Evolutionary conservation across 2,113 vertebrate genomes (phyloP).

Genomic region (Pitta sordida): DNA sequence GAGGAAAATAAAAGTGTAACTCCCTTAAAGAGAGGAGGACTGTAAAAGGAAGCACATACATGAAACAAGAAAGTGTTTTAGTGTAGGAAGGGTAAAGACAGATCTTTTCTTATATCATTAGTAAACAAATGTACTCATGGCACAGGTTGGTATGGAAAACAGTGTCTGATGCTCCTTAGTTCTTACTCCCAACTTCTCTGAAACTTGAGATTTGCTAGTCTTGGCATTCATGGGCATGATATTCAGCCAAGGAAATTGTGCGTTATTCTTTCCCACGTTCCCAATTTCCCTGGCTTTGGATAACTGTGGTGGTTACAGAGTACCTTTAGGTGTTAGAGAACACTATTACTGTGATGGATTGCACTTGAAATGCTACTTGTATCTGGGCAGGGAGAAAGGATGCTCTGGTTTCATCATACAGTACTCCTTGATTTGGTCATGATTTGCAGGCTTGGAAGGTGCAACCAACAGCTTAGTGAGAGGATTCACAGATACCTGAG

Average conservation of each 20-base stretch:
- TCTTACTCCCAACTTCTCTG: neutral
- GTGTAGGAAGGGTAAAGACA: neutral
- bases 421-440: neutral
- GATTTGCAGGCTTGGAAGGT: neutral
- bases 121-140: neutral
- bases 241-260: neutral
- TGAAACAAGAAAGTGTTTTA: neutral
- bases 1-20: neutral
- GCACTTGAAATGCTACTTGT: neutral
- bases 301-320: neutral
- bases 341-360: neutral
- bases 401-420: neutral
- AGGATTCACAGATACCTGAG: neutral
- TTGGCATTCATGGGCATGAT: neutral
- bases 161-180: neutral
- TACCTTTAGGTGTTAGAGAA: neutral
- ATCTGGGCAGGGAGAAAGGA: neutral
- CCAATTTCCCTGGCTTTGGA: neutral
- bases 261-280: neutral
- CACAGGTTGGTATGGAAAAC: neutral
- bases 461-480: neutral
- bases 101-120: neutral
- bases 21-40: neutral
- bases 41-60: neutral
- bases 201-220: neutral